A percentile compares a stretch with the other conserved stretches of the same genome.
Conservation (phyloP, 2,888 invertebrate genomes). For the Leptothorax acervorum region DNA sequence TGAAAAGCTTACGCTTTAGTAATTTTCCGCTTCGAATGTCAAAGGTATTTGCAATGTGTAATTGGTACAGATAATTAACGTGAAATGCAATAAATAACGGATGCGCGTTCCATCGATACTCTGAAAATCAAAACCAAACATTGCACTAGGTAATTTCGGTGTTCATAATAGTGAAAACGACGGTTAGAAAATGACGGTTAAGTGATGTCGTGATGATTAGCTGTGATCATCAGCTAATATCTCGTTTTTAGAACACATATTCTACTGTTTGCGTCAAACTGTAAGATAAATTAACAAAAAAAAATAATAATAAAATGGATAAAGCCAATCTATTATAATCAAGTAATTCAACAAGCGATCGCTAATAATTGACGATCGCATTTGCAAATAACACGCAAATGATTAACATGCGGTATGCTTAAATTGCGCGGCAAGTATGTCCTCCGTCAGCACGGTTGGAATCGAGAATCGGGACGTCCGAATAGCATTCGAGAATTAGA, state of each 20-base stretch:
- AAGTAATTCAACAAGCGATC: not conserved
- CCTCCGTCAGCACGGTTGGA: slow-evolving; percentile 36
- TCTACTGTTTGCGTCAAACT: not conserved
- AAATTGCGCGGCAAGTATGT: slow-evolving; percentile 22
- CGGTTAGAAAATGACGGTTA: not conserved
- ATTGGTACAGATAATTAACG: slow-evolving; percentile 42
- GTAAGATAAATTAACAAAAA: not conserved
- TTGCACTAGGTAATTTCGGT: slow-evolving; percentile 4
- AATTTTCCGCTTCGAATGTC: slow-evolving; percentile 21
- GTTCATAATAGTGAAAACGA: not conserved
- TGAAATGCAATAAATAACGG: slow-evolving; percentile 33
- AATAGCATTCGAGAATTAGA: slow-evolving; percentile 69
- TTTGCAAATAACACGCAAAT: not conserved
- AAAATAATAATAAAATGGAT: not conserved
- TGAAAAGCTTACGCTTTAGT: slow-evolving; percentile 38
- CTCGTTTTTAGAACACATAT: not conserved
- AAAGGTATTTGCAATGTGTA: slow-evolving; percentile 25
- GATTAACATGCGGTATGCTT: slow-evolving; percentile 13
- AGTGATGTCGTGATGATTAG: not conserved
- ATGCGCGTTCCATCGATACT: not conserved
- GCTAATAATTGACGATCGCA: not conserved
- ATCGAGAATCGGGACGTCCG: slow-evolving; percentile 65
- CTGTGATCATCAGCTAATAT: not conserved
- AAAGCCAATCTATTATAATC: not conserved
- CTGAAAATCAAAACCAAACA: slow-evolving; percentile 20